Percentiles rank a stretch among this genome's conserved stretches.
phyloP scores from a whole-genome alignment of 2,888 invertebrate genomes.

The Cenopis cana region DNA sequence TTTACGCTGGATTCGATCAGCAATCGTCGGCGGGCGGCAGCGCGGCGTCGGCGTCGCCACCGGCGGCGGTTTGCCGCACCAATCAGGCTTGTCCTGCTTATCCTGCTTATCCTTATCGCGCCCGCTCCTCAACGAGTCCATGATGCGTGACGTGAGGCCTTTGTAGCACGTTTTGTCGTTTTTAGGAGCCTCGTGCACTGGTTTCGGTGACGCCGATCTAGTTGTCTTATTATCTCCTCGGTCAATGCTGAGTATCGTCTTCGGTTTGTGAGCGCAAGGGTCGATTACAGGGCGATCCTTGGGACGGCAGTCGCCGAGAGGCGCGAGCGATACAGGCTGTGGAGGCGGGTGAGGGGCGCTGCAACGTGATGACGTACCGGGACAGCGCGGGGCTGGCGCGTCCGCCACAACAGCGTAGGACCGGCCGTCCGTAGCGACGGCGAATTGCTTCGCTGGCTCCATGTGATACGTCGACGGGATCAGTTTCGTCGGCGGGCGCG shows the following conservation, averaged over 20 bases:
- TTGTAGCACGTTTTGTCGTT: not conserved
- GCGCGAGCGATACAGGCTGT: constrained; percentile 4
- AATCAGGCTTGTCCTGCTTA: too few relatives aligned
- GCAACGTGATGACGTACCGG: constrained; percentile 16
- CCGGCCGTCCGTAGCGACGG: constrained; percentile 46
- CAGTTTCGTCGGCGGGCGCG: not conserved
- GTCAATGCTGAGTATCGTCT: constrained; percentile 17
- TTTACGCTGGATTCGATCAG: constrained; percentile 11
- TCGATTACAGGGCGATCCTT: not conserved
- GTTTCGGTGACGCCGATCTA: not conserved
- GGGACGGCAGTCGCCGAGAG: constrained; percentile 17
- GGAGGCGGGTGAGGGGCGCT: not conserved
- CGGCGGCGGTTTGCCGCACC: constrained; percentile 21
- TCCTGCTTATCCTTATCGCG: too few relatives aligned
- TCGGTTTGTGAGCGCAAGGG: constrained; percentile 18
- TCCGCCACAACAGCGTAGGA: constrained; percentile 4
- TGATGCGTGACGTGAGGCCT: constrained; percentile 28
- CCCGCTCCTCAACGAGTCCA: constrained; percentile 26
- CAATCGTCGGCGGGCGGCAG: constrained; percentile 16
- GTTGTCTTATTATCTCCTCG: not conserved
- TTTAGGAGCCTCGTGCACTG: constrained; percentile 3
- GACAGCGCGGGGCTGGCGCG: constrained; percentile 25
- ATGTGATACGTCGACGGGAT: not conserved
- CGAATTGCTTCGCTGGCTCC: constrained; percentile 31
- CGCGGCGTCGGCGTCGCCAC: constrained; percentile 2